Evolutionary conservation across 1,140 invertebrate genomes (phyloP), one percentile per base, ranked within the genome.

Genomic region (Cecropterus lyciades): DNA sequence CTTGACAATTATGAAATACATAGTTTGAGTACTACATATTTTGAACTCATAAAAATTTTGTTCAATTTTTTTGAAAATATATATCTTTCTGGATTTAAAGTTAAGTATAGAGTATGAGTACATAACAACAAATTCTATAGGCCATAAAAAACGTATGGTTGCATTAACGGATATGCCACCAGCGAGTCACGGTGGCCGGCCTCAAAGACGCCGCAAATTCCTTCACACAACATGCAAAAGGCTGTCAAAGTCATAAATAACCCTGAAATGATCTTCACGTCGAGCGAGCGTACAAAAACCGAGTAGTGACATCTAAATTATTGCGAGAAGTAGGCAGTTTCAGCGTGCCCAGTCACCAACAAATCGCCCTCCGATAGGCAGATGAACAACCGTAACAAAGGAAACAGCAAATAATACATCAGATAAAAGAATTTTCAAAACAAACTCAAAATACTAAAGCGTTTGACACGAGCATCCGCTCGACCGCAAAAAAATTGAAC

Each of bases 381-480:
- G 89, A 91, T 91, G 89, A 91, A 82, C 82, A 79, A 79, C 69
- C 72, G 57, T 77, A 79, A 91, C 87, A 92, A 90, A 83, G 79
- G 77, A 76, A 86, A 88, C 81, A 85, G 74, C 86, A 87, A 90
- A 90, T 85, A 87, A 89, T 92, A 89, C 80, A 89, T 88, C 82
- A 85, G 82, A 90, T 90, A 92, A 92, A 92, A 92, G 87, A 91
- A 91, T 92, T 92, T 92, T 92, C 88, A 92, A 92, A 92, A 92
- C 89, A 92, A 92, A 92, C 87, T 92, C 89, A 86, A 92, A 89
- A 92, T 90, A 90, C 87, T 87, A 85, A 90, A 88, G 87, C 87
- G 87, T 89, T 92, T 92, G 87, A 92, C 89, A 90, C 85, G 87
- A 89, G 87, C 89, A 92, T 92, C 89, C 89, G 89, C 84, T 91